Conservation (phyloP, 2,888 invertebrate species). For the Archaeoteleia sp. region DNA sequence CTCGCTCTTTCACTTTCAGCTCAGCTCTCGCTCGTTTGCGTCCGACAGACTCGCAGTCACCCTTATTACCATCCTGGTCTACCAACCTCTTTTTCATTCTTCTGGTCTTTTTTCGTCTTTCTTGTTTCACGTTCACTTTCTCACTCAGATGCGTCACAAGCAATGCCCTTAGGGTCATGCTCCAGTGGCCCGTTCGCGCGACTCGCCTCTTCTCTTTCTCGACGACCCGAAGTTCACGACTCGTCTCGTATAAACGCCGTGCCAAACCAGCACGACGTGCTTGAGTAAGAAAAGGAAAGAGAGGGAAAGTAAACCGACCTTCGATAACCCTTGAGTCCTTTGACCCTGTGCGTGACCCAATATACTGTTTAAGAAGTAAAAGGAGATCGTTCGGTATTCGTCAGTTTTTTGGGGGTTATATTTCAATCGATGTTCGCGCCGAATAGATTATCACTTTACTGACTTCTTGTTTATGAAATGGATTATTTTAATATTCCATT, state of each 20-base stretch:
- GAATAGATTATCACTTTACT: too few species aligned
- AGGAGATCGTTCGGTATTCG: background rate
- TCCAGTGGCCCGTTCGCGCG: slow-evolving; percentile 58
- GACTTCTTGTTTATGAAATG: too few species aligned
- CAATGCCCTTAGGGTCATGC: slow-evolving; percentile 55
- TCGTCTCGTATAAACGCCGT: slow-evolving; percentile 46
- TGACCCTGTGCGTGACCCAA: slow-evolving; percentile 23
- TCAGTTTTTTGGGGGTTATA: too few species aligned
- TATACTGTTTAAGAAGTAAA: background rate
- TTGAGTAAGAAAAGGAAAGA: slow-evolving; percentile 16
- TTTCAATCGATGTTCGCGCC: too few species aligned
- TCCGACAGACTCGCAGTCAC: slow-evolving; percentile 12
- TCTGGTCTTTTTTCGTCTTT: slow-evolving; percentile 1
- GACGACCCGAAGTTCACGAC: slow-evolving; percentile 51
- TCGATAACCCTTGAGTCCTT: slow-evolving; percentile 24
- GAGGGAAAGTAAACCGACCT: slow-evolving; percentile 29
- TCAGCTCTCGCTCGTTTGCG: slow-evolving; percentile 4
- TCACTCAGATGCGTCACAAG: slow-evolving; percentile 12
- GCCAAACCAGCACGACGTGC: slow-evolving; percentile 9
- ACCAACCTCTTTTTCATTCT: slow-evolving; percentile 10
- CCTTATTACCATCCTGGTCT: slow-evolving; percentile 46
- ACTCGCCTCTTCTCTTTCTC: slow-evolving; percentile 25
- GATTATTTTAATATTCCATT: too few species aligned
- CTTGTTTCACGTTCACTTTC: background rate
- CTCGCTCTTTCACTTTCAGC: slow-evolving; percentile 19